phyloP scores from a whole-genome alignment of 2,888 invertebrate genomes.

The Heliconius erato region DNA sequence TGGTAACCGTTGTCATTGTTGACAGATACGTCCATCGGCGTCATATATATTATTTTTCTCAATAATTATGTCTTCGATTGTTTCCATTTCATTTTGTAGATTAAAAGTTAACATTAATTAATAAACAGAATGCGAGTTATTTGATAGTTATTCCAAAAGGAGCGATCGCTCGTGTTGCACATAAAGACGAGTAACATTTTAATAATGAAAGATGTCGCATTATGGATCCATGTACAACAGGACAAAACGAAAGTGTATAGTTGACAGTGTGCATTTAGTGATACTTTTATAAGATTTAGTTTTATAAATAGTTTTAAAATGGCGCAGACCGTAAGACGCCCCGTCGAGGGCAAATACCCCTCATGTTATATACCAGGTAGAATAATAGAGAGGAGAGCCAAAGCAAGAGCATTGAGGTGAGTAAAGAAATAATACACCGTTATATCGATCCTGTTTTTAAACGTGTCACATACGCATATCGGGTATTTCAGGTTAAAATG shows the following conservation, averaged over 20 bases:
- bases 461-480: constrained; percentile 23
- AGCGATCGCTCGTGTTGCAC: constrained; percentile 12
- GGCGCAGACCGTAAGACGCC: constrained; percentile 90
- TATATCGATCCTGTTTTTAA: constrained; percentile 42
- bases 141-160: background rate
- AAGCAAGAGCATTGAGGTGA: constrained; percentile 87
- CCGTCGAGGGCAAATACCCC: constrained; percentile 91
- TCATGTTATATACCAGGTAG: constrained; percentile 91
- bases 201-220: constrained; percentile 77
- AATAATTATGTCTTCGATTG: constrained; percentile 22
- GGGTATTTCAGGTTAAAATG: constrained; percentile 4
- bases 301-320: constrained; percentile 76
- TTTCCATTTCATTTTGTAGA: constrained; percentile 3
- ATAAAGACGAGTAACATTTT: constrained; percentile 50
- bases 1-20: constrained; percentile 22
- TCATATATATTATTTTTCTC: constrained; percentile 29
- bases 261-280: constrained; percentile 69
- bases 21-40: constrained; percentile 26
- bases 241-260: constrained; percentile 84
- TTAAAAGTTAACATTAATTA: constrained; percentile 1
- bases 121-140: constrained; percentile 4
- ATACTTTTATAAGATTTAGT: constrained; percentile 59
- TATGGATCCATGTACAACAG: constrained; percentile 81
- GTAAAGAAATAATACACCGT: constrained; percentile 39
- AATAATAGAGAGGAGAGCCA: constrained; percentile 90